A percentile compares a stretch with the other conserved stretches of the same genome.
phyloP scores from a whole-genome alignment of 2,113 vertebrate genomes.

The Gallinago undulata region DNA sequence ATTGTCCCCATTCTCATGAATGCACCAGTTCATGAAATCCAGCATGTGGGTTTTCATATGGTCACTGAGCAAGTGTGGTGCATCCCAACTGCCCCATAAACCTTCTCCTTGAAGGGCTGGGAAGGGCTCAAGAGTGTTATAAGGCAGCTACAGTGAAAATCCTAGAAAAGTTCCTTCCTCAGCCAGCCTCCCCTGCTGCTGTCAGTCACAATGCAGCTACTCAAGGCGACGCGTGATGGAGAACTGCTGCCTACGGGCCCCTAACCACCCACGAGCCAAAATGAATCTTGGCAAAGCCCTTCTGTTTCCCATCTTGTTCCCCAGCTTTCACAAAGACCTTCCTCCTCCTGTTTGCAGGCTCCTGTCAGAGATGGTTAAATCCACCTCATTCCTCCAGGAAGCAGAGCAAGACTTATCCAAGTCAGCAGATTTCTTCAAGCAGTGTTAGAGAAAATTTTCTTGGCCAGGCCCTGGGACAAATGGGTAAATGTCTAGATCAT shows the following conservation, averaged over 20 bases:
- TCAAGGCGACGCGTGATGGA: background rate
- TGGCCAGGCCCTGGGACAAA: background rate
- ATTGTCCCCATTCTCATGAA: background rate
- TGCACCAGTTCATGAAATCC: background rate
- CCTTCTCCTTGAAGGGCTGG: background rate
- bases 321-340: conserved; percentile 3
- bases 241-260: background rate
- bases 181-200: conserved; percentile 10
- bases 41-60: background rate
- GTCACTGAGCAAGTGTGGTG: background rate
- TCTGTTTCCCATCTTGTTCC: background rate
- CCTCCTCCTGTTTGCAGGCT: background rate
- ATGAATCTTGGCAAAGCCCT: conserved; percentile 16
- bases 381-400: conserved; percentile 8
- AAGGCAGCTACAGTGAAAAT: background rate
- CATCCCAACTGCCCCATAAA: background rate
- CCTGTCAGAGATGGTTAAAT: conserved; percentile 42
- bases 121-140: background rate
- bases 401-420: background rate
- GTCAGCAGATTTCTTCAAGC: conserved; percentile 9
- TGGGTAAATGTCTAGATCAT: background rate
- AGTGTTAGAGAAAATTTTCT: background rate
- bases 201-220: conserved; percentile 45
- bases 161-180: background rate
- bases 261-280: conserved; percentile 16